phyloP scores from a whole-genome alignment of 2,888 invertebrate species.

The Doris montereyensis region DNA sequence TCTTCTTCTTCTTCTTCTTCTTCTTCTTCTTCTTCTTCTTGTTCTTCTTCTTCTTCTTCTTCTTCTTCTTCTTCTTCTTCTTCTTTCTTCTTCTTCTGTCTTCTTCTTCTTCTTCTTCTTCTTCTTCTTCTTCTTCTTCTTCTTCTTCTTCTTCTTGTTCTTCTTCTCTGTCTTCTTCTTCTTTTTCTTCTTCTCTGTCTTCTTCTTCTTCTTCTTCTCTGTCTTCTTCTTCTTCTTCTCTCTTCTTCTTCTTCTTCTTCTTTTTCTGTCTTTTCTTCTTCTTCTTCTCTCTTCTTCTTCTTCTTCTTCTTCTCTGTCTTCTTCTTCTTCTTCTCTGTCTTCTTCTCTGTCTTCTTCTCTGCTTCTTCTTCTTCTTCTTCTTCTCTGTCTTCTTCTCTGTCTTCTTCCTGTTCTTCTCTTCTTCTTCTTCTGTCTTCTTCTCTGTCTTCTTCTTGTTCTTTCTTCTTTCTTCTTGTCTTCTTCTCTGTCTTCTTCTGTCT shows the following conservation, averaged over 20 bases:
- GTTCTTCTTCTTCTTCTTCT: background rate
- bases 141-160: background rate
- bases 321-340: background rate
- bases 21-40: no score
- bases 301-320: background rate
- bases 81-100: no score
- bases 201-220: constrained; percentile 9
- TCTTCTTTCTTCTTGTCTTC: background rate
- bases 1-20: no score
- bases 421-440: background rate
- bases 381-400: background rate
- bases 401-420: constrained; percentile 3
- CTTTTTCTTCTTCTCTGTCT: constrained; percentile 4
- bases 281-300: background rate
- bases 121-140: background rate
- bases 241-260: background rate
- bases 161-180: no score
- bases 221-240: background rate
- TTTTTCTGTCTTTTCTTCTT: constrained; percentile 15
- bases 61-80: background rate
- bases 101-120: background rate
- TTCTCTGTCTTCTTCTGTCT: constrained; percentile 18
- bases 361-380: background rate
- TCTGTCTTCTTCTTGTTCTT: constrained; percentile 4
- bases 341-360: background rate